Base-by-base conservation (phyloP, 2,797 vertebrate genomes). In the Enteromius trimaculatus region DNA sequence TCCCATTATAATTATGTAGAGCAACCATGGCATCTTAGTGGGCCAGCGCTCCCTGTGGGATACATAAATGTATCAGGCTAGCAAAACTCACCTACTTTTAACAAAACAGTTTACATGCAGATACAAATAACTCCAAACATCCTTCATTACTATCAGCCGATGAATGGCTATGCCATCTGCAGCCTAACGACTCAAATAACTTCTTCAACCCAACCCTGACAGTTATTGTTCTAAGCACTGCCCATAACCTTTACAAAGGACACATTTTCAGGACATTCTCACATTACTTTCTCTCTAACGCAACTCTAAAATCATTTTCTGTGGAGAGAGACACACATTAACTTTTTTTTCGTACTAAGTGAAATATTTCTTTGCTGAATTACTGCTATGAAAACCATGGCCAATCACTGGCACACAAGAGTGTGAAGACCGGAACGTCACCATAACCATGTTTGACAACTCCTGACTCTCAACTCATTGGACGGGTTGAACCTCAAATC, bases 1-100 rank as follows among this genome's bases (percentile, higher is more conserved):
- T 92, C 90, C 85, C 88, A 86, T 92, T 95, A 93, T 94, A 95
- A 94, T 95, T 95, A 95, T 95, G 94, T 95, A 92, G 93, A 95
- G 93, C 94, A 95, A 92, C 91, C 82, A 89, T 91, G 90, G 90
- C 92, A 91, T 95, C 91, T 95, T 95, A 95, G 92, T 95, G 93
- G 94, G 95, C 92, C 94, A 94, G 55, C 19, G 86, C 86, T 94
- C 93, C 93, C 93, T 4, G 70, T 91, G 91, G 94, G 89, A 90
- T 90, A 92, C 90, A 92, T 92, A 93, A 90, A 94, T 92, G 90
- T 91, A 94, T 92, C 90, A 94, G 90, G 91, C 92, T 92, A 93
- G 94, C 93, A 94, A 92, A 94, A 92, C 92, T 93, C 86, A 90
- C 91, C 93, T 93, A 91, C 91, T 94, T 95, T 92, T 94, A 92